A percentile compares a stretch with the other conserved stretches of the same genome.
Conservation (phyloP, 2,888 invertebrate species). For the Aporophyla lueneburgensis region DNA sequence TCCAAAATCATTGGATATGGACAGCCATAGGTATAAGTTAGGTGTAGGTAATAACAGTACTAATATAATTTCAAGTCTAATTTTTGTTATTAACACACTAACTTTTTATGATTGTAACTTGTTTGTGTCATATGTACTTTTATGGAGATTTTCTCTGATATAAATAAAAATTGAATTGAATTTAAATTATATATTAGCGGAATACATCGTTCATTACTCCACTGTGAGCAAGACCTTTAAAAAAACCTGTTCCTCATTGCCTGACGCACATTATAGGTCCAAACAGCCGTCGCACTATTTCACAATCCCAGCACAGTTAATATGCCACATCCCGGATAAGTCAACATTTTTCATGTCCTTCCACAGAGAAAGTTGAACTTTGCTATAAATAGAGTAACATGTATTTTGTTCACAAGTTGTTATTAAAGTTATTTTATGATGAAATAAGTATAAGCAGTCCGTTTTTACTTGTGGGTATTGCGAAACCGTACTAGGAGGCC, state of each 20-base stretch:
- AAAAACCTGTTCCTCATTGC: conserved; percentile 6
- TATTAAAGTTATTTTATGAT: not conserved
- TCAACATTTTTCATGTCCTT: conserved; percentile 44
- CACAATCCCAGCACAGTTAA: conserved; percentile 31
- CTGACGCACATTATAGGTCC: not conserved
- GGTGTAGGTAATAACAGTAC: too few species aligned
- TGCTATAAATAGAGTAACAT: conserved; percentile 38
- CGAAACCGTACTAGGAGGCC: not conserved
- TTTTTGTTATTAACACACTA: too few species aligned
- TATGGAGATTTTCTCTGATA: too few species aligned
- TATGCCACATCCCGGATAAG: conserved; percentile 56
- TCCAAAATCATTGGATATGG: too few species aligned
- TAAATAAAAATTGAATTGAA: too few species aligned
- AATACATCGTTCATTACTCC: not conserved
- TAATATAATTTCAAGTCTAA: too few species aligned
- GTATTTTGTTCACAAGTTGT: conserved; percentile 5
- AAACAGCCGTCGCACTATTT: conserved; percentile 13
- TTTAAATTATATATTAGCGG: too few species aligned
- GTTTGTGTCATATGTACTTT: too few species aligned
- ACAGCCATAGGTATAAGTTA: too few species aligned
- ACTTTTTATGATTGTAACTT: too few species aligned
- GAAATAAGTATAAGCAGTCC: too few species aligned
- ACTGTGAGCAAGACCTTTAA: not conserved
- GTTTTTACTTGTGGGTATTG: not conserved
- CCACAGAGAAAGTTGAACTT: conserved; percentile 49